phyloP scores from a whole-genome alignment of 23 tunicate species.

The Corella eumyota region DNA sequence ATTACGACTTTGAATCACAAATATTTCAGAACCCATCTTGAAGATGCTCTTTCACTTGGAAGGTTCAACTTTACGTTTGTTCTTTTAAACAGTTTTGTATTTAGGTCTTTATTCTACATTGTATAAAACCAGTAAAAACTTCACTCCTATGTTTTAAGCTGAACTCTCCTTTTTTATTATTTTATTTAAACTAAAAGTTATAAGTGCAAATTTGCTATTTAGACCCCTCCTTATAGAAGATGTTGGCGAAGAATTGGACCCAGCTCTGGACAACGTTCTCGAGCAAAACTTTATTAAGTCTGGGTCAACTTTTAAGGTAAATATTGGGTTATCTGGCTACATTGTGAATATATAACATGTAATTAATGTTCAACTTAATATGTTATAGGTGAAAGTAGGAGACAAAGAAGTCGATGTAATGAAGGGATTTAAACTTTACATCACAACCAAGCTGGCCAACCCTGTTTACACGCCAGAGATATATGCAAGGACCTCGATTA shows the following conservation, averaged over 20 bases:
- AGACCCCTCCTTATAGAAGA: constrained; percentile 95
- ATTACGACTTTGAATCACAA: constrained; percentile 93
- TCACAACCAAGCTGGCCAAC: constrained; percentile 99
- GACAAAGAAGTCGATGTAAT: constrained; percentile 99
- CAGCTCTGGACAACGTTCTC: constrained; percentile 95
- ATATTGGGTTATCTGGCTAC: not conserved
- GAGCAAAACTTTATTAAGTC: constrained; percentile 99
- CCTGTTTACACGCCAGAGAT: constrained; percentile 99
- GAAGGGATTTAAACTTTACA: constrained; percentile 89
- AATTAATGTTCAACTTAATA: not conserved
- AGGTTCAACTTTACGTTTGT: too few species aligned
- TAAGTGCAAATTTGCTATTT: too few species aligned
- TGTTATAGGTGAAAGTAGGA: constrained; percentile 93
- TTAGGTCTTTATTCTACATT: too few species aligned
- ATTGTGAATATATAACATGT: constrained; percentile 15
- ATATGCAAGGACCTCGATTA: constrained; percentile 96
- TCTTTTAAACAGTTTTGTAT: too few species aligned
- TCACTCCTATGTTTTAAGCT: too few species aligned
- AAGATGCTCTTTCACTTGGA: constrained; percentile 93
- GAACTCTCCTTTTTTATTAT: too few species aligned
- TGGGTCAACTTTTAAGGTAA: constrained; percentile 97
- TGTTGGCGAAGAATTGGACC: constrained; percentile 96
- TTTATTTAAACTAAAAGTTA: too few species aligned
- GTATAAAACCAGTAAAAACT: too few species aligned
- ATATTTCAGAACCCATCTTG: constrained; percentile 96